A percentile compares a stretch with the other conserved stretches of the same genome.
These are phyloP conservation scores for Eriocheir sinensis DNA, from an alignment of 1,140 invertebrate genomes.

Conservation along the genomic window DNA sequence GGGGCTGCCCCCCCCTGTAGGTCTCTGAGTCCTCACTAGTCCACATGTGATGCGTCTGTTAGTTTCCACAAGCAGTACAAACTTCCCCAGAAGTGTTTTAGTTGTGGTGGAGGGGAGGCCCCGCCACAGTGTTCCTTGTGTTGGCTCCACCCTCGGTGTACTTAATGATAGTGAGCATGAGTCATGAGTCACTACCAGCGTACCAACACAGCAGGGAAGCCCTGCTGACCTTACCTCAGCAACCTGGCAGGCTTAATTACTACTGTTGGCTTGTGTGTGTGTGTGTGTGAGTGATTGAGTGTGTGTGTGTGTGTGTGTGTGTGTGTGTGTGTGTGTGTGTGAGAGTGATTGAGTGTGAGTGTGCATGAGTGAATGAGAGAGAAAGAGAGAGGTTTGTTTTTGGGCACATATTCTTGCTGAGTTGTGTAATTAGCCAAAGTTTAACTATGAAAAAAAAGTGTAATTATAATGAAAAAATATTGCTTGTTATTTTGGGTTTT, in stretches of 20 bases:
- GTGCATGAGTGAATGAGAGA: too few species aligned
- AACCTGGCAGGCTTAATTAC: slow-evolving; percentile 22
- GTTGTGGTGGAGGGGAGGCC: slow-evolving; percentile 40
- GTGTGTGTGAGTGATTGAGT: slow-evolving; percentile 19
- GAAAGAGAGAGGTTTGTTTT: too few species aligned
- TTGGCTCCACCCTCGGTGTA: slow-evolving; percentile 19
- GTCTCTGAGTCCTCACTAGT: slow-evolving; percentile 78
- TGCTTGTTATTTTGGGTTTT: slow-evolving; percentile 8
- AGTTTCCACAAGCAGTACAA: slow-evolving; percentile 79
- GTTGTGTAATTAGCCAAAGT: background rate
- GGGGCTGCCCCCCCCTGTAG: slow-evolving; percentile 50
- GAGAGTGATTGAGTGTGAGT: too few species aligned
- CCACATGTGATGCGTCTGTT: slow-evolving; percentile 78
- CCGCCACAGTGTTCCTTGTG: slow-evolving; percentile 15
- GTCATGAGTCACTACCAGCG: slow-evolving; percentile 10
- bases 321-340: too few species aligned
- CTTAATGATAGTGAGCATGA: slow-evolving; percentile 15
- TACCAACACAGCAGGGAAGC: slow-evolving; percentile 10
- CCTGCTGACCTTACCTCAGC: slow-evolving; percentile 19
- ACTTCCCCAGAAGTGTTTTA: slow-evolving; percentile 78
- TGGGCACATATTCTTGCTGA: background rate
- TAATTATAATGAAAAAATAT: slow-evolving; percentile 1
- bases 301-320: background rate
- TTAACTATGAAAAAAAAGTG: background rate
- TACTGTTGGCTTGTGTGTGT: slow-evolving; percentile 32